Conservation (phyloP, 2,113 vertebrate species). For the Caretta caretta region DNA sequence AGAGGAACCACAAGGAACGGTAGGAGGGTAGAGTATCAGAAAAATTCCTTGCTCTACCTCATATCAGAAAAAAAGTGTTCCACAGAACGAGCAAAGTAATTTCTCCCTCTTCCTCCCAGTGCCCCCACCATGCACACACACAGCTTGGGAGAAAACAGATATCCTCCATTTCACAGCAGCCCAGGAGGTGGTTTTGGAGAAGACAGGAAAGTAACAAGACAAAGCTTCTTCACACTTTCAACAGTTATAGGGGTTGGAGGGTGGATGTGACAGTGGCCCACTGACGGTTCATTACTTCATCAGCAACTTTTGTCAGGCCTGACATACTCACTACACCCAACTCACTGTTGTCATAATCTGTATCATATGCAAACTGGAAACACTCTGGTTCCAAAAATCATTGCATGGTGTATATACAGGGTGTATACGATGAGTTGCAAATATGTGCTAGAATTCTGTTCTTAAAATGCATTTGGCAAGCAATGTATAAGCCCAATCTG, state of each 20-base stretch:
- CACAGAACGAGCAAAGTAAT: neutral
- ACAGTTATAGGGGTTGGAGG: slow-evolving; percentile 32
- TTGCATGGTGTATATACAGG: too few species aligned
- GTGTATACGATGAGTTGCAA: too few species aligned
- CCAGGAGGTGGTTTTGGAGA: slow-evolving; percentile 37
- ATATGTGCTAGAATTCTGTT: too few species aligned
- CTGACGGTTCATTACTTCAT: too few species aligned
- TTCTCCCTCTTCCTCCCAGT: neutral
- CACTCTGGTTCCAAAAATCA: too few species aligned
- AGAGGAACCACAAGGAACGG: slow-evolving; percentile 13
- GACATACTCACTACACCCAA: too few species aligned
- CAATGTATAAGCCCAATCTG: too few species aligned
- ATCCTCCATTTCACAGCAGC: neutral
- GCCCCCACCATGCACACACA: neutral
- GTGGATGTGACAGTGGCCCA: neutral
- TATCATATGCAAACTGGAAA: too few species aligned
- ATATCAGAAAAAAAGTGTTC: neutral
- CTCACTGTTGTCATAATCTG: too few species aligned
- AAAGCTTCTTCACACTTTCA: slow-evolving; percentile 22
- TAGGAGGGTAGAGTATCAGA: slow-evolving; percentile 36
- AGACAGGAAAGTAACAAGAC: slow-evolving; percentile 7
- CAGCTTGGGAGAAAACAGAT: slow-evolving; percentile 37
- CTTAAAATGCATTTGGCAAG: too few species aligned
- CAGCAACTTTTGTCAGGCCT: too few species aligned
- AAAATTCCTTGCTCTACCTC: slow-evolving; percentile 2